A percentile compares a stretch with the other conserved stretches of the same genome.
phyloP scores from a whole-genome alignment of 2,888 invertebrate species.

The Cordilura impudica region DNA sequence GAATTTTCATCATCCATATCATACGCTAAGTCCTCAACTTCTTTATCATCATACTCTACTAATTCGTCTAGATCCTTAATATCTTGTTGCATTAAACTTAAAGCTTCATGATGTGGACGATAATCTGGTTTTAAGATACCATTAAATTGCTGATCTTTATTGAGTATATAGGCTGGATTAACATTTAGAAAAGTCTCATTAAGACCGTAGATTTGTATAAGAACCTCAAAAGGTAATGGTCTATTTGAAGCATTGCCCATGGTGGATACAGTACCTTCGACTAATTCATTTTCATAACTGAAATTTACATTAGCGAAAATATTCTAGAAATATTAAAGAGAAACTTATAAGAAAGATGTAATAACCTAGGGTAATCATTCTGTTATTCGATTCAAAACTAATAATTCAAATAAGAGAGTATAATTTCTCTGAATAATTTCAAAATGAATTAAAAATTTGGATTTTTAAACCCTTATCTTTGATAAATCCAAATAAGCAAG shows the following conservation, averaged over 20 bases:
- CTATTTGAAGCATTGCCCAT: constrained; percentile 22
- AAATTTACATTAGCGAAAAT: constrained; percentile 71
- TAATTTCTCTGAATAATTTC: too few species aligned
- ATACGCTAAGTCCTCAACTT: constrained; percentile 38
- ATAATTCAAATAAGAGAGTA: too few species aligned
- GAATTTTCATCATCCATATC: constrained; percentile 57
- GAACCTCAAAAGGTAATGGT: constrained; percentile 67
- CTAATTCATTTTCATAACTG: constrained; percentile 69
- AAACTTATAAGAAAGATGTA: neutral
- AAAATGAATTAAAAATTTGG: too few species aligned
- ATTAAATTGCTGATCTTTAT: constrained; percentile 67
- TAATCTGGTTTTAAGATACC: constrained; percentile 64
- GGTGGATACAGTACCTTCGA: constrained; percentile 69
- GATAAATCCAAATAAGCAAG: too few species aligned
- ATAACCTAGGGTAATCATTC: too few species aligned
- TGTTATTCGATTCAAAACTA: too few species aligned
- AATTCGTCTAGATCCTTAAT: constrained; percentile 38
- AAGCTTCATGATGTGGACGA: constrained; percentile 19
- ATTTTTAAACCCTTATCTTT: too few species aligned
- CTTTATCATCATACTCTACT: constrained; percentile 35
- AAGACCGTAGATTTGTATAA: constrained; percentile 71
- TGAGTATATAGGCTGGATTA: constrained; percentile 67
- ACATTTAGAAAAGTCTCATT: constrained; percentile 66
- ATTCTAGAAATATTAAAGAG: constrained; percentile 67
- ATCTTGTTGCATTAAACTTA: constrained; percentile 45